Evolutionary conservation across 2,888 invertebrate genomes (phyloP).

Genomic region (Blera fallax): DNA sequence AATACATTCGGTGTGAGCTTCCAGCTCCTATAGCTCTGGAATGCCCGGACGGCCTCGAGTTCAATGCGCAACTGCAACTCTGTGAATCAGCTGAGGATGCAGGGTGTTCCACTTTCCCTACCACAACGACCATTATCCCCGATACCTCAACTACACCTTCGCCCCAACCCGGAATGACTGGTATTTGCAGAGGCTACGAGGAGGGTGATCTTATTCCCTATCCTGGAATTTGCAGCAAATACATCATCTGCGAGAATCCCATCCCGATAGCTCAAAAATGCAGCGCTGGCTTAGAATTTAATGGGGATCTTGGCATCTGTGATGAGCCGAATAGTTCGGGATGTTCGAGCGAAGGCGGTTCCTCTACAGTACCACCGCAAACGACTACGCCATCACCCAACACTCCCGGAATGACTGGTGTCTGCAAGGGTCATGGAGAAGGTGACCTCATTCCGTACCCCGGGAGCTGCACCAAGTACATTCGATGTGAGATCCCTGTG

Average conservation of each 20-base stretch:
- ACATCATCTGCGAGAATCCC: conserved; percentile 69
- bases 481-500: conserved; percentile 65
- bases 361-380: not conserved
- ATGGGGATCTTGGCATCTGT: conserved; percentile 74
- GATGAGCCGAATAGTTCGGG: conserved; percentile 75
- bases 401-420: conserved; percentile 65
- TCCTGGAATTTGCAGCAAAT: conserved; percentile 74
- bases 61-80: conserved; percentile 73
- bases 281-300: conserved; percentile 74
- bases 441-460: conserved; percentile 70
- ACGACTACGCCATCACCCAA: conserved; percentile 53
- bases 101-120: conserved; percentile 78
- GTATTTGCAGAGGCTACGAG: conserved; percentile 60
- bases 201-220: conserved; percentile 66
- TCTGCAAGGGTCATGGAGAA: conserved; percentile 58
- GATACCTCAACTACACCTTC: conserved; percentile 21
- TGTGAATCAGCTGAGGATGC: conserved; percentile 76
- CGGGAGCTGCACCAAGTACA: conserved; percentile 63
- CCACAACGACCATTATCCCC: conserved; percentile 51
- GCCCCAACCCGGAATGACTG: conserved; percentile 61
- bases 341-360: conserved; percentile 60
- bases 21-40: conserved; percentile 82
- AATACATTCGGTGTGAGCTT: conserved; percentile 74
- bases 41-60: conserved; percentile 83
- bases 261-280: conserved; percentile 54